Conservation (phyloP, 2,797 vertebrate species). For the Danionella dracula region DNA sequence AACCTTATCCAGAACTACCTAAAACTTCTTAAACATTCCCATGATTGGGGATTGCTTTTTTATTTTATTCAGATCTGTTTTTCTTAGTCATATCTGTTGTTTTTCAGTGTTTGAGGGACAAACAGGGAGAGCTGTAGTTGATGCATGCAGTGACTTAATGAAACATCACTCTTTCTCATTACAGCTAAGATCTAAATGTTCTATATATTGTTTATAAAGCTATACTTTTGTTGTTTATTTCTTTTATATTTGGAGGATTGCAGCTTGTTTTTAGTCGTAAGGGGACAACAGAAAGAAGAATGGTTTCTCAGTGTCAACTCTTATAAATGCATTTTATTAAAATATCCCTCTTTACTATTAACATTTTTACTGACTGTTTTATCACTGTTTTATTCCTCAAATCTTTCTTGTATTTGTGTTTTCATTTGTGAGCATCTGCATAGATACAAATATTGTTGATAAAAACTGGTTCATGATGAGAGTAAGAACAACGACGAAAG, state of each 20-base stretch:
- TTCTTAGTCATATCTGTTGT: too few species aligned
- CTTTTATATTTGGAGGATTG: slow-evolving; percentile 21
- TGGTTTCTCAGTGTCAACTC: slow-evolving; percentile 56
- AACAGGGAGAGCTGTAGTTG: slow-evolving; percentile 16
- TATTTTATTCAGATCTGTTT: too few species aligned
- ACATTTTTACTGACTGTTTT: too few species aligned
- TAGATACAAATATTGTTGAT: too few species aligned
- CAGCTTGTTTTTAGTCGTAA: slow-evolving; percentile 23
- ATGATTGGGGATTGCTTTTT: too few species aligned
- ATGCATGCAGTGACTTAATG: slow-evolving; percentile 46
- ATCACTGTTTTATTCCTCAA: too few species aligned
- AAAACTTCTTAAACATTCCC: too few species aligned
- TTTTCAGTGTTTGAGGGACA: slow-evolving; percentile 7
- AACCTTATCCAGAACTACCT: neutral
- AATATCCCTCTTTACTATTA: slow-evolving; percentile 41
- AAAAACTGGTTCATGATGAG: too few species aligned
- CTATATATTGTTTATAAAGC: slow-evolving; percentile 36
- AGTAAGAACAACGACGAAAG: too few species aligned
- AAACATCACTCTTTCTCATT: slow-evolving; percentile 49
- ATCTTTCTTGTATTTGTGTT: too few species aligned
- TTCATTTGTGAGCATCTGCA: too few species aligned
- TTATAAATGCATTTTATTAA: slow-evolving; percentile 58
- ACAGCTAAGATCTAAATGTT: slow-evolving; percentile 32
- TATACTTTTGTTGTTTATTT: slow-evolving; percentile 21
- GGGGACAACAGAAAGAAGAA: slow-evolving; percentile 28